Evolutionary conservation across 2,113 vertebrate species (phyloP).

Genomic region (Cyanistes caeruleus): DNA sequence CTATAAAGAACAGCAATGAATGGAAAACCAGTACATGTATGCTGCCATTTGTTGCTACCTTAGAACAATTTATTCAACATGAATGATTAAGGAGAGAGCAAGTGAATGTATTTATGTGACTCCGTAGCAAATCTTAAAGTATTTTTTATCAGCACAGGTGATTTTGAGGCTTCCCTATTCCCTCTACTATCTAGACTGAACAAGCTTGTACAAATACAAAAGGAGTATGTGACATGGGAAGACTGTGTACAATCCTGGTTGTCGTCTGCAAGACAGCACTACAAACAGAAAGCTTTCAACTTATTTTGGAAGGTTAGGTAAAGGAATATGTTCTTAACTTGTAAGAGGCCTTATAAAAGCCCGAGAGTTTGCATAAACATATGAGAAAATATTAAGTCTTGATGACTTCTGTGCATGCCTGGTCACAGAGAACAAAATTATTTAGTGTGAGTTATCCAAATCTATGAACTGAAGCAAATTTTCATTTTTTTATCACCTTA

Average conservation of each 20-base stretch:
- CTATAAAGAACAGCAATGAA: not conserved
- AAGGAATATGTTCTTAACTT: not conserved
- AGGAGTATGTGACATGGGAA: not conserved
- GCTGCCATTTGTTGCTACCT: not conserved
- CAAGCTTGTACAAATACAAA: not conserved
- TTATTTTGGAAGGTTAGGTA: not conserved
- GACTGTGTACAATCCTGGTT: not conserved
- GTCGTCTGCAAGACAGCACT: not conserved
- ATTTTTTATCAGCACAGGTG: not conserved
- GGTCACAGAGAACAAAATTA: not conserved
- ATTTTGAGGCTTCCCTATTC: not conserved
- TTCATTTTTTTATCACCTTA: not conserved
- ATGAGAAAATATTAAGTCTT: not conserved
- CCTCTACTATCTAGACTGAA: not conserved
- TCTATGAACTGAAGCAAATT: not conserved
- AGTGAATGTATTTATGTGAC: not conserved
- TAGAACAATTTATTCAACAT: not conserved
- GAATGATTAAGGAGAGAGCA: not conserved
- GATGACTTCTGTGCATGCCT: not conserved
- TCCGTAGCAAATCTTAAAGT: not conserved
- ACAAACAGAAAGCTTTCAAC: not conserved
- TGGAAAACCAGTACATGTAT: not conserved
- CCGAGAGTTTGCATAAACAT: not conserved
- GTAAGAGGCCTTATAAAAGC: not conserved
- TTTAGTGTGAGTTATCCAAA: not conserved